phyloP scores from a whole-genome alignment of 2,888 invertebrate genomes.

The Pardosa pseudoannulata region DNA sequence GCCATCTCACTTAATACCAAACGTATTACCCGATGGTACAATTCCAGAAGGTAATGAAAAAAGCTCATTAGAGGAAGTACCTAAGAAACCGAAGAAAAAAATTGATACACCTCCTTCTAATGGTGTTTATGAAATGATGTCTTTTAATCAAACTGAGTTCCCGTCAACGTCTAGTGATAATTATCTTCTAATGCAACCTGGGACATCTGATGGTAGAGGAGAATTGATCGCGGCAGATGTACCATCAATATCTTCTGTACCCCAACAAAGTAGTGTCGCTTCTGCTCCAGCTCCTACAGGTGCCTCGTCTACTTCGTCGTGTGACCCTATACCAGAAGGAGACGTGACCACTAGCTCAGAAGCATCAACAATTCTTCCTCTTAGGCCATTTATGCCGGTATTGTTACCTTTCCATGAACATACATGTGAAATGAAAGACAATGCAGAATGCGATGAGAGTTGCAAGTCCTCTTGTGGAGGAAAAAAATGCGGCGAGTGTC shows the following conservation, averaged over 20 bases:
- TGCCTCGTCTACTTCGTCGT: background rate
- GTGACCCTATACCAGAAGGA: conserved; percentile 24
- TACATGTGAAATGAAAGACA: conserved; percentile 58
- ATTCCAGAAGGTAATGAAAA: conserved; percentile 43
- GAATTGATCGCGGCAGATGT: conserved; percentile 32
- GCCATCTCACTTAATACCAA: conserved; percentile 47
- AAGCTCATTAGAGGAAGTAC: background rate
- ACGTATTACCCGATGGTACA: conserved; percentile 44
- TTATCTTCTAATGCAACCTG: conserved; percentile 73
- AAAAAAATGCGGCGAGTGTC: conserved; percentile 38
- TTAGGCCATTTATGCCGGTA: conserved; percentile 74
- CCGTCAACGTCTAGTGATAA: conserved; percentile 52
- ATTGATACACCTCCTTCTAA: conserved; percentile 47
- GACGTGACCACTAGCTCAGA: conserved; percentile 29
- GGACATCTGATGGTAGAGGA: conserved; percentile 30
- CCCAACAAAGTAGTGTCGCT: conserved; percentile 21
- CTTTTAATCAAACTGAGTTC: conserved; percentile 62
- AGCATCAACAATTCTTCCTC: conserved; percentile 59
- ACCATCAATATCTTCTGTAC: background rate
- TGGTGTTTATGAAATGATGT: conserved; percentile 71
- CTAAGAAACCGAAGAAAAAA: conserved; percentile 54
- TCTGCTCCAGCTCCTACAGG: background rate
- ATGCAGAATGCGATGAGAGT: conserved; percentile 46
- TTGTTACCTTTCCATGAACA: conserved; percentile 68
- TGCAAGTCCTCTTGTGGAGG: conserved; percentile 27